Base-by-base conservation (phyloP, 2,797 vertebrate genomes). In the Iguana delicatissima region DNA sequence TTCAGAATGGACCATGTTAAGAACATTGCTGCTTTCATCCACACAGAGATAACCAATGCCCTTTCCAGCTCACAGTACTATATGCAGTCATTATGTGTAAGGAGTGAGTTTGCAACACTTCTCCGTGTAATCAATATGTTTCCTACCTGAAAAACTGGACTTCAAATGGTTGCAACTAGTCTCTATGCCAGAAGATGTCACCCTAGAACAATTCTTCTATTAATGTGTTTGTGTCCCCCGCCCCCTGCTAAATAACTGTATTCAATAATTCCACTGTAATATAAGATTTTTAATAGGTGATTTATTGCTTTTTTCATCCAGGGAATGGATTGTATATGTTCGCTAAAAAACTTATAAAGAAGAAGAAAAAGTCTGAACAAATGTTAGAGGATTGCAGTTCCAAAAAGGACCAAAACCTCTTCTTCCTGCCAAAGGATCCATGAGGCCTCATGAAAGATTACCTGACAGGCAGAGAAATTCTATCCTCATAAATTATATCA, bases 141-240 rank as follows among this genome's bases (percentile, higher is more conserved):
- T 13, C 38, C 4, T 0, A 0, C 0, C 3, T 3, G 18, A 0
- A 20, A 0, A 59, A 0, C 0, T 0, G 2, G 46, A 35, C 52
- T 72, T 64, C 5, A 88, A 73, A 1, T 12, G 12, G 3, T 83
- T 91, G 88, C 59, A 81, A 32, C 80, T 86, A 69, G 26, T 77
- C 6, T 6, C 22, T 0, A 0, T 80, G 3, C 92, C 96, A 92
- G 93, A 90, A 96, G 96, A 94, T 96, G 96, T 77, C 96, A 93
- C 89, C 85, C 80, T 64, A 95, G 84, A 24, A 93, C 84, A 93
- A 88, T 26, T 92, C 18, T 52, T 35, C 4, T 82, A 52, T 16
- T 24, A 5, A 5, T 0, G 14, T 0, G 4, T 6, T 18, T 86
- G 7, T 0, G 4, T 84, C n/a, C n/a, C n/a, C n/a, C n/a, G n/a